Conservation (phyloP, 2,797 vertebrate species). For the Phalloptychus januarius region DNA sequence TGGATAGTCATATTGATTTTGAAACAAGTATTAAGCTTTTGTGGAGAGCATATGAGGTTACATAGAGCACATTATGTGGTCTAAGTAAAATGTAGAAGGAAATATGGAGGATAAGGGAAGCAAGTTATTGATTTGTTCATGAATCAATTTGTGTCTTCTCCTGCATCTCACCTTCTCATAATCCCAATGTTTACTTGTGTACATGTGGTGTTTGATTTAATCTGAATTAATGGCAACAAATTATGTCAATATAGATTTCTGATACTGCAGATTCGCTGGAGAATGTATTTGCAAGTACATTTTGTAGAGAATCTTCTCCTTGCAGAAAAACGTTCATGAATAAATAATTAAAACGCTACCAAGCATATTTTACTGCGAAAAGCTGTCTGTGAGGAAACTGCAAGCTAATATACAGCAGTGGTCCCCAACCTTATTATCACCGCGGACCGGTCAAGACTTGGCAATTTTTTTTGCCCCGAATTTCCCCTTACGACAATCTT, state of each 20-base stretch:
- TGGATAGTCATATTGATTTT: slow-evolving; percentile 11
- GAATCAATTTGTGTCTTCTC: slow-evolving; percentile 45
- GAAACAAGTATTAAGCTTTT: slow-evolving; percentile 35
- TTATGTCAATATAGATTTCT: slow-evolving; percentile 47
- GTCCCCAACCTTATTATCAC: no score
- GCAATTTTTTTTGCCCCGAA: no score
- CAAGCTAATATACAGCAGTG: not conserved
- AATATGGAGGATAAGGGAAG: slow-evolving; percentile 4
- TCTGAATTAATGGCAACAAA: slow-evolving; percentile 61
- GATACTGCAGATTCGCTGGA: slow-evolving; percentile 42
- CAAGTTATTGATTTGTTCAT: slow-evolving; percentile 55
- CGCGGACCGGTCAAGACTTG: no score
- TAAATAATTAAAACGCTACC: slow-evolving; percentile 9
- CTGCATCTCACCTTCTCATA: slow-evolving; percentile 42
- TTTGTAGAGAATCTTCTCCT: slow-evolving; percentile 13
- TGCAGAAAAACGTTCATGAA: not conserved
- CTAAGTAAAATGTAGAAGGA: slow-evolving; percentile 30
- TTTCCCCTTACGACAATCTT: no score
- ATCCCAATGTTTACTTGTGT: slow-evolving; percentile 41
- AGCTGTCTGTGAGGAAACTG: not conserved
- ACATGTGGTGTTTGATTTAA: slow-evolving; percentile 51
- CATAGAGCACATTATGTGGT: slow-evolving; percentile 46
- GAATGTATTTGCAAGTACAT: not conserved
- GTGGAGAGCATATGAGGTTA: slow-evolving; percentile 16
- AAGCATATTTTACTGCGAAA: not conserved